These are phyloP conservation scores for Vanessa atalanta DNA, from an alignment of 1,140 invertebrate genomes.

Conservation along the genomic window DNA sequence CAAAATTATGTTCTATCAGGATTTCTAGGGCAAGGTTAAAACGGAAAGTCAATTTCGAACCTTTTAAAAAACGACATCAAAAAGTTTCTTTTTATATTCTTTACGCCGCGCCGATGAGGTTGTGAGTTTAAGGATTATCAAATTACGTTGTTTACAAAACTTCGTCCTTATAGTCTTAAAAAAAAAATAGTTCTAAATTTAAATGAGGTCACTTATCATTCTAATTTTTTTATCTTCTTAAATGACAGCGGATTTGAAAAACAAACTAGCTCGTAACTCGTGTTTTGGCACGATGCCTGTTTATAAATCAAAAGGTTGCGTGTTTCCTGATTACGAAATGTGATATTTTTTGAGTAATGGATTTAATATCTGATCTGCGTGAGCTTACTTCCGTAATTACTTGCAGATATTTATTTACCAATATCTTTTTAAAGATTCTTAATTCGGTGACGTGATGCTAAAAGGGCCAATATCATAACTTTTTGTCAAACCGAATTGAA, in stretches of 20 bases:
- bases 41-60: slow-evolving; percentile 9
- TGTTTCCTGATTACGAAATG: slow-evolving; percentile 23
- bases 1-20: not conserved
- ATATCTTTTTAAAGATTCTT: too few relatives aligned
- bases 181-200: not conserved
- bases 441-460: too few relatives aligned
- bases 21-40: slow-evolving; percentile 16
- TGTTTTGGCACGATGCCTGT: slow-evolving; percentile 39
- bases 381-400: not conserved
- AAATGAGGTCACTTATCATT: slow-evolving; percentile 13
- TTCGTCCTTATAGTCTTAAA: not conserved
- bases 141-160: not conserved
- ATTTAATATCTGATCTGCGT: not conserved
- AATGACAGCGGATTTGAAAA: slow-evolving; percentile 16
- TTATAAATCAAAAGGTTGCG: slow-evolving; percentile 37
- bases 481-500: too few relatives aligned
- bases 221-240: not conserved
- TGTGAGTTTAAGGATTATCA: not conserved
- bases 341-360: not conserved
- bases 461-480: too few relatives aligned
- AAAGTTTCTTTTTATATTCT: not conserved
- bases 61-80: slow-evolving; percentile 5
- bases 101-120: not conserved
- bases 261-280: slow-evolving; percentile 24
- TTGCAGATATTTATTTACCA: not conserved